Conservation (phyloP, 1,140 invertebrate species). For the Drosophila serrata region DNA sequence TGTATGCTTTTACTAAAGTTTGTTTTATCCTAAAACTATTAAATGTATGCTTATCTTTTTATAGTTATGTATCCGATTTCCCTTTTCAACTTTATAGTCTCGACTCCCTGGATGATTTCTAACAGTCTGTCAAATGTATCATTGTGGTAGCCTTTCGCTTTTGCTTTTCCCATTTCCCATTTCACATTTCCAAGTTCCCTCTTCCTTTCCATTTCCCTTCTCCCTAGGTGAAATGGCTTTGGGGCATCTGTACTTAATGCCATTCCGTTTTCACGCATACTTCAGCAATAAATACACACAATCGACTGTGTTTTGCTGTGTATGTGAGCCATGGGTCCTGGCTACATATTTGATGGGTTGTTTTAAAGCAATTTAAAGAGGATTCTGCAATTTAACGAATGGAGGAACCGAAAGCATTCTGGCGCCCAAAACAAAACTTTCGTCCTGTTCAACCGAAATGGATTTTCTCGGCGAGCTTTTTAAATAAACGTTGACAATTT, state of each 20-base stretch:
- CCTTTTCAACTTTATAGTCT: neutral
- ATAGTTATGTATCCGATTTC: neutral
- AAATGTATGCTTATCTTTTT: neutral
- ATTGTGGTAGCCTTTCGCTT: slow-evolving; percentile 64
- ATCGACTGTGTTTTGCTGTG: slow-evolving; percentile 9
- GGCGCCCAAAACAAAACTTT: slow-evolving; percentile 14
- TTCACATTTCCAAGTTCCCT: slow-evolving; percentile 3
- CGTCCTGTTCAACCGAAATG: slow-evolving; percentile 19
- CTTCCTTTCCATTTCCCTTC: neutral
- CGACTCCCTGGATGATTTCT: slow-evolving; percentile 27
- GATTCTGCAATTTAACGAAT: slow-evolving; percentile 45
- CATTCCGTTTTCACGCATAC: slow-evolving; percentile 65
- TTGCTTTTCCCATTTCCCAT: slow-evolving; percentile 10
- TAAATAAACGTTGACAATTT: slow-evolving; percentile 58
- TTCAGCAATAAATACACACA: slow-evolving; percentile 47
- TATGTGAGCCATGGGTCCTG: slow-evolving; percentile 21
- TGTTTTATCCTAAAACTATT: neutral
- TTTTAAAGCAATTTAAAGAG: slow-evolving; percentile 72
- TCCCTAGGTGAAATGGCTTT: slow-evolving; percentile 14
- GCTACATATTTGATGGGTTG: slow-evolving; percentile 45
- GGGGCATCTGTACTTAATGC: slow-evolving; percentile 51
- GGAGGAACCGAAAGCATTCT: neutral
- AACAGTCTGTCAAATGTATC: slow-evolving; percentile 61
- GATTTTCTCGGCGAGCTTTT: slow-evolving; percentile 41
- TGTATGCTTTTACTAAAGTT: neutral